These are phyloP conservation scores for Physocephala rufipes DNA, from an alignment of 2,888 invertebrate genomes.

Conservation along the genomic window DNA sequence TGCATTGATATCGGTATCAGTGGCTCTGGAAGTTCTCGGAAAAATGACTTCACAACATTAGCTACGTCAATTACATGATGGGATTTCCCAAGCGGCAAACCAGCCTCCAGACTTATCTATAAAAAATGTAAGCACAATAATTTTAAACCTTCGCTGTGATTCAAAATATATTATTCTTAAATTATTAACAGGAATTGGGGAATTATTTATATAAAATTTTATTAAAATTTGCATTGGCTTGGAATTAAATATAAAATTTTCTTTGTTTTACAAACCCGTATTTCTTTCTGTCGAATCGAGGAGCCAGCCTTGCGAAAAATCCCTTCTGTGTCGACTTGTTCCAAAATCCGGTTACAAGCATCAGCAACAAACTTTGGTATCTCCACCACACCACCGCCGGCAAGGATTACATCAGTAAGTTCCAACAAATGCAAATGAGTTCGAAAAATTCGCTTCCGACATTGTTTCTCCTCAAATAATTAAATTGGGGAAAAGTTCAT, in stretches of 20 bases:
- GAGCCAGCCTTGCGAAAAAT: conserved; percentile 91
- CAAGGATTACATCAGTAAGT: conserved; percentile 70
- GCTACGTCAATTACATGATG: conserved; percentile 87
- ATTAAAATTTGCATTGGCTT: background rate
- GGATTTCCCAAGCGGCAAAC: conserved; percentile 74
- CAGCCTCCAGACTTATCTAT: conserved; percentile 71
- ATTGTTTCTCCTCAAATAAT: conserved; percentile 46
- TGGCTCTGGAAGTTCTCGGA: conserved; percentile 86
- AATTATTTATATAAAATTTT: background rate
- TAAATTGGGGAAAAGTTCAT: background rate
- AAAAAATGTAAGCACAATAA: no score
- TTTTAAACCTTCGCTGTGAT: no score
- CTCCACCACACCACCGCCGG: conserved; percentile 75
- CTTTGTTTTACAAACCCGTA: conserved; percentile 70
- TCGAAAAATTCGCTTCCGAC: conserved; percentile 67
- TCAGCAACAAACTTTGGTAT: conserved; percentile 79
- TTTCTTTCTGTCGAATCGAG: conserved; percentile 81
- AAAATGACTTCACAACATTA: conserved; percentile 84
- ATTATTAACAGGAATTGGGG: no score
- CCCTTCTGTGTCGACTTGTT: conserved; percentile 80
- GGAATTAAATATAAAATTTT: conserved; percentile 42
- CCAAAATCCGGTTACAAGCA: conserved; percentile 75
- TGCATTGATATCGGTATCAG: conserved; percentile 77
- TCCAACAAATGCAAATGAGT: conserved; percentile 68
- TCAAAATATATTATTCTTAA: no score